Percentiles rank a stretch among this genome's conserved stretches.
These are phyloP conservation scores for Fragum fragum DNA, from an alignment of 2,888 invertebrate species.

Conservation along the genomic window DNA sequence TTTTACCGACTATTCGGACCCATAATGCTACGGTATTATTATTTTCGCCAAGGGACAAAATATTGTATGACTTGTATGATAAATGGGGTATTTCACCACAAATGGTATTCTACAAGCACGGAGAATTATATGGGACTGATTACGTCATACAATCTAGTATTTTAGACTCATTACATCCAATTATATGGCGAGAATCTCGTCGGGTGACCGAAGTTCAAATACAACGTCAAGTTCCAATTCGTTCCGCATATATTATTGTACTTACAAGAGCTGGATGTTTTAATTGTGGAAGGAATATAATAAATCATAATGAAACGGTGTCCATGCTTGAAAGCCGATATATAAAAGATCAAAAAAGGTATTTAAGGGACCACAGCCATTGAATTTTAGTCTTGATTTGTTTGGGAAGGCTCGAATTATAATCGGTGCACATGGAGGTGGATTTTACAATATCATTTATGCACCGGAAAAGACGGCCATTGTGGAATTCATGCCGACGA, in stretches of 20 bases:
- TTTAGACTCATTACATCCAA: slow-evolving; percentile 20
- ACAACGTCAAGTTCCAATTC: not conserved
- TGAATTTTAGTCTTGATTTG: not conserved
- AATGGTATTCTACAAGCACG: not conserved
- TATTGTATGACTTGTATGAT: slow-evolving; percentile 20
- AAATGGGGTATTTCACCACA: slow-evolving; percentile 14
- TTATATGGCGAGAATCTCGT: slow-evolving; percentile 19
- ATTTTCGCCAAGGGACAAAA: slow-evolving; percentile 11
- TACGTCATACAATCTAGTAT: slow-evolving; percentile 8
- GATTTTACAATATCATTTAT: slow-evolving; percentile 26
- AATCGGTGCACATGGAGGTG: slow-evolving; percentile 20
- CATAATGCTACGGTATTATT: slow-evolving; percentile 12
- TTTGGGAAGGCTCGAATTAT: slow-evolving; percentile 9
- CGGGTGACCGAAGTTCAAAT: not conserved
- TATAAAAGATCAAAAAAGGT: not conserved
- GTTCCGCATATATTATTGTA: not conserved
- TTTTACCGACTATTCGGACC: not conserved
- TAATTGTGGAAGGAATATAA: slow-evolving; percentile 11
- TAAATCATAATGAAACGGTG: slow-evolving; percentile 4
- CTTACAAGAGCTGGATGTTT: slow-evolving; percentile 24
- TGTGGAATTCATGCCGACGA: slow-evolving; percentile 31
- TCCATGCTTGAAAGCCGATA: not conserved
- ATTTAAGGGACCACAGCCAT: slow-evolving; percentile 8
- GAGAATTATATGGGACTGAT: slow-evolving; percentile 14
- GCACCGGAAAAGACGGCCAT: slow-evolving; percentile 2